Evolutionary conservation across 2,888 invertebrate species (phyloP), one percentile per base, ranked within the genome.

Genomic region (Yponomeuta malinellus): DNA sequence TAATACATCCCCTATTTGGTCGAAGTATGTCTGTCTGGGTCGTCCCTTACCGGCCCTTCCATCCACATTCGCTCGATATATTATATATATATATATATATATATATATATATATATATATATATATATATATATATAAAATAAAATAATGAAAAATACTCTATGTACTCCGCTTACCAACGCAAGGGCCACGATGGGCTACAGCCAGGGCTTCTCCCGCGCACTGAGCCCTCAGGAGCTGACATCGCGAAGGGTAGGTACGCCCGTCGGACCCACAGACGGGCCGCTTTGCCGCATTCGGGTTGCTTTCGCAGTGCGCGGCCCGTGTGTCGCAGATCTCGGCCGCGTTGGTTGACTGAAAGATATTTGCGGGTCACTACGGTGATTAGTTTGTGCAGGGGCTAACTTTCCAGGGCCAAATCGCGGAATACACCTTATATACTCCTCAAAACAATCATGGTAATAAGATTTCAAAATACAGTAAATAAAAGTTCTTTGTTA

Each of bases 181-280:
- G 82, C 97, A 97, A 63, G 95, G 93, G 69, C 96, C 97, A 73
- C 94, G 94, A 81, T 95, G 95, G 75, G 95, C 95, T 72, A 97
- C 89, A 71, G 95, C 94, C 68, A 97, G 93, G 72, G 94, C 94
- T 78, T 93, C 93, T n/a, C 95, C 95, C 75, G 94, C 93, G 82
- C 98, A 98, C 81, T 96, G 95, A 43, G 95, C 95, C 75, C 94
- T 93, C 79, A 96, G 93, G 75, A 98, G 93, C 76, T 96, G 95
- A 83, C 98, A 98, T 74, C 95, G 93, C 73, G 95, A 95, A 66
- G 95, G 93, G 89, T 98, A 98, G 43, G 97, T 97, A 74, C 95
- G 93, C 23, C 96, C 96, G 83, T 98, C 97, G 43, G 95, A 94
- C 66, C 96, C 97, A 83, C 97, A 97, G 66, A 96, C 95, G 0